Conservation (phyloP, 2,888 invertebrate species). For the Dasypogon diadema region DNA sequence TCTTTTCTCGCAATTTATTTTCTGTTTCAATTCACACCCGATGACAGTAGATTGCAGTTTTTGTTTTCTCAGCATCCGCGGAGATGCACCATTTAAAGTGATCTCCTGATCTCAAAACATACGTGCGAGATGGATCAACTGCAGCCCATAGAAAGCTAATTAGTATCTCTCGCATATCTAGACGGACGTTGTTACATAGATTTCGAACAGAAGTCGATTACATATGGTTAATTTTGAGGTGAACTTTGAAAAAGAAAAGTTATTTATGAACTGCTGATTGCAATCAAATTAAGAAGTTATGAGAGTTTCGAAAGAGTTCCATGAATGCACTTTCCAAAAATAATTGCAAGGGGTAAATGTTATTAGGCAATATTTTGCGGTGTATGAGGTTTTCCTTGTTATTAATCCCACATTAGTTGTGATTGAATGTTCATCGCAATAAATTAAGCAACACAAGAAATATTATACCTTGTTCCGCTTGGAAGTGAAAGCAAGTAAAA, state of each 20-base stretch:
- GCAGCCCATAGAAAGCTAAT: background rate
- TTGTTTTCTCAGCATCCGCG: background rate
- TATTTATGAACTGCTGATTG: constrained; percentile 1
- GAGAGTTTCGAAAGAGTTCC: too few relatives aligned
- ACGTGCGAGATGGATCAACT: constrained; percentile 14
- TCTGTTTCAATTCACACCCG: constrained; percentile 4
- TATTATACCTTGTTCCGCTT: too few relatives aligned
- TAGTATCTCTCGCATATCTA: background rate
- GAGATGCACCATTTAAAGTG: constrained; percentile 1
- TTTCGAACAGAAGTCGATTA: background rate
- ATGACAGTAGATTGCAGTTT: constrained; percentile 14
- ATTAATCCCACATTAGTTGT: too few relatives aligned
- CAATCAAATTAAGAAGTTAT: too few relatives aligned
- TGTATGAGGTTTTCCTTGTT: too few relatives aligned
- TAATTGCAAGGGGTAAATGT: background rate
- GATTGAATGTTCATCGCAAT: too few relatives aligned
- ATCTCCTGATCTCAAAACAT: constrained; percentile 19
- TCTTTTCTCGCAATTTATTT: background rate
- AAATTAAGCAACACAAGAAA: too few relatives aligned
- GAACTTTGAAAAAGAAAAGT: constrained; percentile 8
- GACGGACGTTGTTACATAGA: constrained; percentile 7
- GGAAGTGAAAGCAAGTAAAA: too few relatives aligned
- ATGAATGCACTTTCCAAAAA: background rate
- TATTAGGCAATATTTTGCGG: too few relatives aligned
- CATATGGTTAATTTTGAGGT: constrained; percentile 16